phyloP scores from a whole-genome alignment of 2,888 invertebrate species.

The Athalia cordata region DNA sequence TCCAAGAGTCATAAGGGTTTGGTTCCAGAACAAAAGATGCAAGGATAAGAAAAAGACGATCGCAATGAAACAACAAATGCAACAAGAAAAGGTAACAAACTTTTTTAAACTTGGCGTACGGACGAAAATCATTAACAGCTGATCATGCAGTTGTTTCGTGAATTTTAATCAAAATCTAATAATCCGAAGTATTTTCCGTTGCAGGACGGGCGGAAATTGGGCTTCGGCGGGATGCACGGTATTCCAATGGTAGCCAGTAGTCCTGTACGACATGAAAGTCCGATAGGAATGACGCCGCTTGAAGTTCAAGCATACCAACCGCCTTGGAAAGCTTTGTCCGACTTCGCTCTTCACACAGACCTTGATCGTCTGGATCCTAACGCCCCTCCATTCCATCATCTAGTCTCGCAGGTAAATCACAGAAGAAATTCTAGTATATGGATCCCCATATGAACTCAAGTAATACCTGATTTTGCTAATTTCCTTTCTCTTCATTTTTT shows the following conservation, averaged over 20 bases:
- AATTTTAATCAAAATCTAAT: constrained; percentile 63
- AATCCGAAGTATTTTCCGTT: constrained; percentile 75
- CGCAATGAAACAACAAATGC: constrained; percentile 97
- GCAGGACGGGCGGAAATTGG: constrained; percentile 95
- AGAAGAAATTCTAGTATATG: not conserved
- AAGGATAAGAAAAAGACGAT: constrained; percentile 98
- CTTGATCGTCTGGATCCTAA: constrained; percentile 90
- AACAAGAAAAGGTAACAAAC: constrained; percentile 92
- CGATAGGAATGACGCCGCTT: constrained; percentile 88
- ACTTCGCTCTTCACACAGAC: constrained; percentile 96
- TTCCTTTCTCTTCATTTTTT: too few species aligned
- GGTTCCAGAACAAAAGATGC: constrained; percentile 99
- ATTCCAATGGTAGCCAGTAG: constrained; percentile 99
- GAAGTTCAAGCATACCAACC: constrained; percentile 97
- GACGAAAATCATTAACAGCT: not conserved
- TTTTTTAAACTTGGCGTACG: not conserved
- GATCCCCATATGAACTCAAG: not conserved
- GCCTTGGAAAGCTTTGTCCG: constrained; percentile 97
- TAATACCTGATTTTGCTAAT: not conserved
- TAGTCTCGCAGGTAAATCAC: constrained; percentile 90
- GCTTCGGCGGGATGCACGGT: constrained; percentile 95
- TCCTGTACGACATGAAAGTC: constrained; percentile 92
- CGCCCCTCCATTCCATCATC: constrained; percentile 95
- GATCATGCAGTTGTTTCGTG: too few species aligned
- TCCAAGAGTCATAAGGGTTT: constrained; percentile 98